Evolutionary conservation across 2,113 vertebrate species (phyloP), one percentile per base, ranked within the genome.

Genomic region (Empidonax traillii): DNA sequence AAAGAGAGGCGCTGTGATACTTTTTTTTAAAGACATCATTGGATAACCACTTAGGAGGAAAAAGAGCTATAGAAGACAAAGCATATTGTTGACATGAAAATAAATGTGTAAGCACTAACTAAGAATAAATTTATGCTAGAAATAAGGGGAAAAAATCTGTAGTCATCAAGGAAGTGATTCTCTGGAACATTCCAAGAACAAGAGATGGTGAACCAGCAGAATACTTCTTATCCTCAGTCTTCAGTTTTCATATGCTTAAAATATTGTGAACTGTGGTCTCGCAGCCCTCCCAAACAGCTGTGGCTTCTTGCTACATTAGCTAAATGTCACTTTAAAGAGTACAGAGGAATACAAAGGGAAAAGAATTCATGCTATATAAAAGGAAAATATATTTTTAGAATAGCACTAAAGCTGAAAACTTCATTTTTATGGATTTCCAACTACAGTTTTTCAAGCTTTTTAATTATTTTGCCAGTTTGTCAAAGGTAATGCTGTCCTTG

Each of bases 401-500:
- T 72, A 92, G 61, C 49, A 69, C 35, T 61, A 67, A 71, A 67
- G 25, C 47, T 68, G 52, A 72, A 90, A 94, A 87, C 24, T 56
- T 80, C 31, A 55, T 81, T 89, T 90, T 88, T 78, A 92, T 89
- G 52, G 44, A 84, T 96, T 95, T 93, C n/a, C 46, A 80, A 39
- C 61, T 55, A 58, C 20, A 79, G 83, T 56, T 94, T 94, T 93
- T 89, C 72, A 87, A 76, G 80, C 19, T 87, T 96, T 93, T 84
- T 71, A 81, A 96, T 44, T 87, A 93, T 94, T 94, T 95, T 90
- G 4, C 88, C 33, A 53, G 52, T 92, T 93, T 95, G 44, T 93
- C 86, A 93, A 90, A 96, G 65, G 69, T 87, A 97, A 81, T 94
- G 61, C 13, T 89, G 83, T 92, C 90, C 96, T 93, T 92, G 90